Evolutionary conservation across 1,140 invertebrate species (phyloP), one percentile per base, ranked within the genome.

Genomic region (Macrotrachela quadricornifera): DNA sequence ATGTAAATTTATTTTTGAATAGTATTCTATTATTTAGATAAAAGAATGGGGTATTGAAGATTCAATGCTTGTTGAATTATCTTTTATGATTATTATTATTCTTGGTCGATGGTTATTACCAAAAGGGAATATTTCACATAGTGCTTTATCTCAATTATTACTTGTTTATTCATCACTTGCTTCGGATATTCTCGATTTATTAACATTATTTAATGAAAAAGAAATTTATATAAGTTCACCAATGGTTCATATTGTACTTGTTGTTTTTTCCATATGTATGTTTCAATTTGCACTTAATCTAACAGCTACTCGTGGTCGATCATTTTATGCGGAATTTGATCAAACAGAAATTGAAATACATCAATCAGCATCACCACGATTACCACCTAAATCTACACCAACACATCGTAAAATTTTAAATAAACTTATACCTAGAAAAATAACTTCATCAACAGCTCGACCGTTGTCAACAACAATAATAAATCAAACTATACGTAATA

Each of bases 61-160:
- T 30, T 44, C 51, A 11, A 44, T 53, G 1, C 42, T 14, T 6
- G 40, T 53, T 36, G 53, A 54, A 46, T 42, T 49, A 17, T 49
- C 53, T 1, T 49, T 54, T 15, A 17, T 54, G 36, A 43, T 54
- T 46, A 14, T 54, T 14, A 17, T 54, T 16, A 54, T 54, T 14
- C 39, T 54, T 11, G 53, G 46, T 10, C 46, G 53, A 48, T 54
- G 53, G 53, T 54, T 54, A 39, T 50, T 54, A 21, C 53, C 53
- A 38, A 54, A 54, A 49, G 53, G 53, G 8, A 49, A 54, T 14
- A 54, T 54, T 2, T 49, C 43, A 15, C 39, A 46, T 43, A 49
- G 47, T 43, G 39, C 46, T 3, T 39, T 54, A 38, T 54, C 53
- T 2, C 53, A 54, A 47, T 30, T 54, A 13, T 46, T 54, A 18